phyloP scores from a whole-genome alignment of 2,888 invertebrate species.

The Hermodice carunculata region DNA sequence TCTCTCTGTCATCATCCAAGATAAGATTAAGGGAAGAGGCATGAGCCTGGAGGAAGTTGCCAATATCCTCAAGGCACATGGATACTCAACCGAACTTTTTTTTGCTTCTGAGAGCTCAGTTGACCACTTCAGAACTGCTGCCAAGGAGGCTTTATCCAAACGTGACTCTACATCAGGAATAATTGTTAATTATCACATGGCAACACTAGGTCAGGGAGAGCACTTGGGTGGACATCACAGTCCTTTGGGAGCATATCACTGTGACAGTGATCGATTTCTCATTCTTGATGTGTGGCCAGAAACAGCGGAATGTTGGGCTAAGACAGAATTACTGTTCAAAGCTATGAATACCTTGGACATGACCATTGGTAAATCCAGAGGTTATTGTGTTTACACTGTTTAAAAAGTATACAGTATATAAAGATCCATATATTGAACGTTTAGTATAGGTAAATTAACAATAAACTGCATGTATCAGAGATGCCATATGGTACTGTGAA shows the following conservation, averaged over 20 bases:
- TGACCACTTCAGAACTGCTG: constrained; percentile 20
- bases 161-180: constrained; percentile 11
- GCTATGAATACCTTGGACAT: constrained; percentile 29
- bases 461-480: too few species aligned
- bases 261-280: constrained; percentile 26
- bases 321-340: constrained; percentile 17
- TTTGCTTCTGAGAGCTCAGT: constrained; percentile 6
- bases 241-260: constrained; percentile 34
- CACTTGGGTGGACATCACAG: constrained; percentile 29
- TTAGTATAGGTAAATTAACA: too few species aligned
- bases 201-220: constrained; percentile 23
- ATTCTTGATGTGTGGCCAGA: constrained; percentile 33
- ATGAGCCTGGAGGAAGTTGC: constrained; percentile 16
- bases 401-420: too few species aligned
- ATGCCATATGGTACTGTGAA: too few species aligned
- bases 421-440: too few species aligned
- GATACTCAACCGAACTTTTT: constrained; percentile 4
- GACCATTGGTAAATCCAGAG: constrained; percentile 7
- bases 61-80: constrained; percentile 11
- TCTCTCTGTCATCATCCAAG: background rate
- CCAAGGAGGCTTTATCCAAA: background rate
- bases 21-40: constrained; percentile 4
- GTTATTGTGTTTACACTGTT: too few species aligned
- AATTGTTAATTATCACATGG: constrained; percentile 31
- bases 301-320: constrained; percentile 32